Percentiles rank a stretch among this genome's conserved stretches.
phyloP scores from a whole-genome alignment of 2,113 vertebrate species.

The Mirza zaza region DNA sequence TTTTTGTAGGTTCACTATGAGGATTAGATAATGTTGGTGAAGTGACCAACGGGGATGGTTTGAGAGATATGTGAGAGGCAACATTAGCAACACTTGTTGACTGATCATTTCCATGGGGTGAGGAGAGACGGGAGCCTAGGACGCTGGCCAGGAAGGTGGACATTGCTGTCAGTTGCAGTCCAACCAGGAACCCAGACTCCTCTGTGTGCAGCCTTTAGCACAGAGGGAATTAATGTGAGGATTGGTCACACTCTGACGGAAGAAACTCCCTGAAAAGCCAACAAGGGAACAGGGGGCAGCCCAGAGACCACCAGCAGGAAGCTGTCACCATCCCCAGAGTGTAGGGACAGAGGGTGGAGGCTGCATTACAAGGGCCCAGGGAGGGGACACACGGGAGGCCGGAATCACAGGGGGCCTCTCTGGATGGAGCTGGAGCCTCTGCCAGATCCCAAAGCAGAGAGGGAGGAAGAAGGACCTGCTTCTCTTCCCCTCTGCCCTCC shows the following conservation, averaged over 20 bases:
- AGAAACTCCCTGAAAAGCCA: not conserved
- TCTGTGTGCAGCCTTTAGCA: not conserved
- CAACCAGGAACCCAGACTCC: not conserved
- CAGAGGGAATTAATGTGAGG: not conserved
- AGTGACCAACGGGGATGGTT: not conserved
- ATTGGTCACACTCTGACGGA: not conserved
- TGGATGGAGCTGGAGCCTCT: not conserved
- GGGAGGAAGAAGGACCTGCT: not conserved
- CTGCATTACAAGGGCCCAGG: not conserved
- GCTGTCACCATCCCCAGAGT: not conserved
- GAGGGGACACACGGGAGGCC: not conserved
- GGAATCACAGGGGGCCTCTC: not conserved
- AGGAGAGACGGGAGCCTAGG: not conserved
- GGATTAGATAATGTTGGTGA: not conserved
- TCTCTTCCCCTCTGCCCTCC: not conserved
- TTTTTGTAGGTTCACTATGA: not conserved
- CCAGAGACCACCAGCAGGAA: not conserved
- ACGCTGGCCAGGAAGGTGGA: not conserved
- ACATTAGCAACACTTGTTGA: not conserved
- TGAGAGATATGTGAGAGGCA: not conserved
- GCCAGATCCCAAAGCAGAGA: not conserved
- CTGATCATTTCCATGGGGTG: not conserved
- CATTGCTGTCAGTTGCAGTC: too few relatives aligned
- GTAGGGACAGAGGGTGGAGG: not conserved
- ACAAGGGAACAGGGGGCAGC: too few relatives aligned